Conservation (phyloP, 2,888 invertebrate genomes). For the Fissipunctia ypsillon region DNA sequence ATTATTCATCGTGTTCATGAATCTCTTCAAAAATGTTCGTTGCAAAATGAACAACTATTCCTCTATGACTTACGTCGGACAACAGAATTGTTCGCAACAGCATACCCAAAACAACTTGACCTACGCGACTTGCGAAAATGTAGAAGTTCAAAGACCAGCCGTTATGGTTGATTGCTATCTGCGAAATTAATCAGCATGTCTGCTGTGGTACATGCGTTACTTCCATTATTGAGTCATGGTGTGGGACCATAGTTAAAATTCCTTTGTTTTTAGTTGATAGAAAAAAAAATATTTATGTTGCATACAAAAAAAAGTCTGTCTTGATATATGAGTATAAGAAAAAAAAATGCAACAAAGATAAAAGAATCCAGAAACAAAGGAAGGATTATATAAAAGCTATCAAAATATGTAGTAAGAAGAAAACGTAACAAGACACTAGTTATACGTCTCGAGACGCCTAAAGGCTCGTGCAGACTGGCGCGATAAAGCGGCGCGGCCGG, state of each 20-base stretch:
- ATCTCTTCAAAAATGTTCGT: neutral
- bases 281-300: neutral
- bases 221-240: slow-evolving; percentile 60
- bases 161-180: slow-evolving; percentile 53
- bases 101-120: slow-evolving; percentile 39
- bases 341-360: neutral
- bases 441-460: neutral
- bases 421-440: neutral
- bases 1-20: neutral
- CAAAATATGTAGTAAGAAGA: neutral
- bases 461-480: too few species aligned
- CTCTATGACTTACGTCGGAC: slow-evolving; percentile 34
- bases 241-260: slow-evolving; percentile 38
- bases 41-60: slow-evolving; percentile 3
- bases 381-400: neutral
- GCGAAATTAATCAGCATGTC: slow-evolving; percentile 61
- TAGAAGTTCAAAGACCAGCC: slow-evolving; percentile 33
- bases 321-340: neutral
- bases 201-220: slow-evolving; percentile 48
- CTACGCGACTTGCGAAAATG: slow-evolving; percentile 18
- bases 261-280: slow-evolving; percentile 43
- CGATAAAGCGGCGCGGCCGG: too few species aligned
- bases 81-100: slow-evolving; percentile 32
- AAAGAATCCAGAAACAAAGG: neutral
- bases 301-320: neutral